Percentiles rank a stretch among this genome's conserved stretches.
Conservation (phyloP, 2,888 invertebrate genomes). For the Taenaris catops region DNA sequence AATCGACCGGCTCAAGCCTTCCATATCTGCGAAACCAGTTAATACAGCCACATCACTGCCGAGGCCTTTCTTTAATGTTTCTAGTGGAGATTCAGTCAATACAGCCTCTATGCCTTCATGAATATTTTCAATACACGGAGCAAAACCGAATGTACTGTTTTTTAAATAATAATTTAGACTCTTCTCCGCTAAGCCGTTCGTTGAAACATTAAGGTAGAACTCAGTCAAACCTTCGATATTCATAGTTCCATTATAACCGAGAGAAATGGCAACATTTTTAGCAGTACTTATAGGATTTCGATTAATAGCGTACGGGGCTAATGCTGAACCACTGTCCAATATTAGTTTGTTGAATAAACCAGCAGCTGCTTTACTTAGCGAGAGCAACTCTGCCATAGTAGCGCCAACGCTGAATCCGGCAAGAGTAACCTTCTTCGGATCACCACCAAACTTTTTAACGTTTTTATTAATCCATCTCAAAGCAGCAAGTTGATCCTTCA, state of each 20-base stretch:
- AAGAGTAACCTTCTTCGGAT: conserved; percentile 87
- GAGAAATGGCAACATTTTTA: conserved; percentile 50
- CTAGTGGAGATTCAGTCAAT: conserved; percentile 57
- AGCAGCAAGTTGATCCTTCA: conserved; percentile 91
- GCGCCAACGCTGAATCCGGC: conserved; percentile 92
- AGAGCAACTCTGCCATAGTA: conserved; percentile 62
- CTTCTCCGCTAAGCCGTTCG: conserved; percentile 36
- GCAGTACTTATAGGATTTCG: conserved; percentile 59
- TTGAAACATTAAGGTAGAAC: conserved; percentile 50
- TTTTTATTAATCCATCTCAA: conserved; percentile 87
- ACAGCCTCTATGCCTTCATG: conserved; percentile 44
- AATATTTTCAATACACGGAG: conserved; percentile 59
- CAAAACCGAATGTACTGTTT: conserved; percentile 65
- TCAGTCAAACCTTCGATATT: conserved; percentile 54
- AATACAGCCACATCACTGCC: conserved; percentile 46
- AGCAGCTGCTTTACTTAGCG: conserved; percentile 45
- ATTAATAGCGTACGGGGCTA: conserved; percentile 57
- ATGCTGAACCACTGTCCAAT: conserved; percentile 62
- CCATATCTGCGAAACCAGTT: conserved; percentile 62
- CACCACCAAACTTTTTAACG: conserved; percentile 88
- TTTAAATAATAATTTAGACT: conserved; percentile 56
- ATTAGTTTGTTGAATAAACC: conserved; percentile 59
- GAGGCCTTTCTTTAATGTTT: conserved; percentile 44
- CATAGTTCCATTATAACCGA: conserved; percentile 55
- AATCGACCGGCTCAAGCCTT: conserved; percentile 57